phyloP scores from a whole-genome alignment of 1,140 invertebrate genomes.

The Ridgeia piscesae region DNA sequence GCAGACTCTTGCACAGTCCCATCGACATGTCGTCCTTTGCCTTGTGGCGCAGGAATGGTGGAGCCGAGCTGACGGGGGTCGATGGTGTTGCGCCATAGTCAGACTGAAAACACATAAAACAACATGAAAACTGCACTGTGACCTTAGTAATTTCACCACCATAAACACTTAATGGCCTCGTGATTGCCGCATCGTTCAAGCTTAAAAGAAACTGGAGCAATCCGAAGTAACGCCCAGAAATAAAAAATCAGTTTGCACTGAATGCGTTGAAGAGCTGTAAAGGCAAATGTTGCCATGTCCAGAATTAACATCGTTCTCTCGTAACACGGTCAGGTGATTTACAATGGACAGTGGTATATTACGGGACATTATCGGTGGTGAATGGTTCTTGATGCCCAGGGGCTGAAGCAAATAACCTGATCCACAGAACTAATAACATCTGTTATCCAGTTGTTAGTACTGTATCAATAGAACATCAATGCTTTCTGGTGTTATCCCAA shows the following conservation, averaged over 20 bases:
- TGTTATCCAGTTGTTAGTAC: neutral
- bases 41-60: constrained; percentile 37
- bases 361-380: no score
- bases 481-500: neutral
- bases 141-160: neutral
- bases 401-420: neutral
- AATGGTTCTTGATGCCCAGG: neutral
- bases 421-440: neutral
- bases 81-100: constrained; percentile 31
- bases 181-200: neutral
- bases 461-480: neutral
- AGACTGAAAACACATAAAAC: constrained; percentile 41
- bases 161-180: neutral
- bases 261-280: neutral
- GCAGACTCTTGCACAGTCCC: constrained; percentile 45
- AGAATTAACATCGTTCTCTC: neutral
- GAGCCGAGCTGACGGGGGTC: constrained; percentile 41
- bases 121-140: neutral
- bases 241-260: neutral
- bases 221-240: neutral
- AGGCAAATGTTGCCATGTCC: neutral
- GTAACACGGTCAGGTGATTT: neutral
- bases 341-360: no score
- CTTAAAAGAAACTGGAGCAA: neutral
- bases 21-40: constrained; percentile 48